Base-by-base conservation (phyloP, 2,888 invertebrate species). In the Drosophila eohydei region DNA sequence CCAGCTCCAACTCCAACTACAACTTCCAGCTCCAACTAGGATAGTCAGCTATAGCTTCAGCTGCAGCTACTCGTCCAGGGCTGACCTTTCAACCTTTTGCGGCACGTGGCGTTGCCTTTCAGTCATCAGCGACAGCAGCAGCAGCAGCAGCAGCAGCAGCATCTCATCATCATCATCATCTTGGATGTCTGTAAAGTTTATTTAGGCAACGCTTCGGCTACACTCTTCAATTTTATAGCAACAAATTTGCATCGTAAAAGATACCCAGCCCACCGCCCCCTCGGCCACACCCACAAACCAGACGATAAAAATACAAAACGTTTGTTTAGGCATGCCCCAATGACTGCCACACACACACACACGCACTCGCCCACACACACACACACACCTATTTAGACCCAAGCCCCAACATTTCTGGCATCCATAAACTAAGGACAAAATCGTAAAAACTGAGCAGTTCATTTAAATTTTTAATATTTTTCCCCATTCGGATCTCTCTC, bases 211-310 rank as follows among this genome's bases (percentile, higher is more conserved):
- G 62, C 72, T 62, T 57, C 60, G 63, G 83, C 83, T 86, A 81
- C 88, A 89, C 89, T 85, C 84, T 89, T 85, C 89, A 85, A 85
- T 85, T 89, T 85, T 89, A 85, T 85, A 89, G 84, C 84, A 89
- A 85, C 84, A 85, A 85, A 85, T 85, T 85, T 85, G 84, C 84
- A 85, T 85, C 84, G 84, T 85, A 89, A 85, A 85, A 85, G 84
- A 89, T 89, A 84, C 89, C 51, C 51, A 62, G 16, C 62, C 63
- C 70, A 55, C 38, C 64, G 8, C 56, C 62, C 48, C 59, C 66
- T 50, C 65, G 5, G 48, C 50, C 60, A n/a, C 44, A 14, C 38
- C 52, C 68, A 44, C 48, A 55, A 64, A 50, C 76, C 71, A 64
- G 72, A 75, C 89, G 83, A 85, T 85, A 85, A 85, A 85, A 85